Evolutionary conservation across 2,113 vertebrate species (phyloP).

Genomic region (Sinocyclocheilus grahami): DNA sequence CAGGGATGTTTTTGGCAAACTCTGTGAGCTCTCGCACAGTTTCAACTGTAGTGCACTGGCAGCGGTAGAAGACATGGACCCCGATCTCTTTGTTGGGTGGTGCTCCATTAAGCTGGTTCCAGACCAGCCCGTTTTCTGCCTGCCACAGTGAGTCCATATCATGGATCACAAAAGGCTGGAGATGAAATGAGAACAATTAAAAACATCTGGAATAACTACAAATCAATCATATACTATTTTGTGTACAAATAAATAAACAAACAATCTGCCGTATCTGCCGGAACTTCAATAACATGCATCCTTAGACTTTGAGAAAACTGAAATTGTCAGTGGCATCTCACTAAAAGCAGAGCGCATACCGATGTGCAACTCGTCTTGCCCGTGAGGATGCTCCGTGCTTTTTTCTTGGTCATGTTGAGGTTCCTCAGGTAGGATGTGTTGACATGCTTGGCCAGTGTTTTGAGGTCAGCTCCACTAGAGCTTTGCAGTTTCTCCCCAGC

Average conservation of each 20-base stretch:
- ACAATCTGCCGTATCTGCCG: not conserved
- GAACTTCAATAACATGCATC: no score
- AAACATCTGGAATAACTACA: not conserved
- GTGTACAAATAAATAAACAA: not conserved
- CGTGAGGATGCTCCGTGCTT: constrained; percentile 86
- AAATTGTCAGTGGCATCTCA: not conserved
- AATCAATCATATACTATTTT: not conserved
- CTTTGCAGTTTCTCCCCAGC: constrained; percentile 77
- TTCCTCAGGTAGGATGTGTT: constrained; percentile 87
- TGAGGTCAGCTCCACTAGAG: constrained; percentile 81
- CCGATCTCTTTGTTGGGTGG: constrained; percentile 88
- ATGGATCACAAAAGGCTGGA: constrained; percentile 90
- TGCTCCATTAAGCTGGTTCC: constrained; percentile 84
- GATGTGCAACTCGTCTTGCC: constrained; percentile 85
- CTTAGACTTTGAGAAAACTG: not conserved
- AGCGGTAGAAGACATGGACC: constrained; percentile 90
- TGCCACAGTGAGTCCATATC: constrained; percentile 89
- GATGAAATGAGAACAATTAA: constrained; percentile 50
- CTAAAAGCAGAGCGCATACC: constrained; percentile 61
- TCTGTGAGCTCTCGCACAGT: constrained; percentile 88
- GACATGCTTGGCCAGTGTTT: constrained; percentile 86
- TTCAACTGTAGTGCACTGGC: constrained; percentile 89
- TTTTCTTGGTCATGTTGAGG: constrained; percentile 93
- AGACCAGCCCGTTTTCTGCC: constrained; percentile 86
- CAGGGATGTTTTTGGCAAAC: constrained; percentile 91